Evolutionary conservation across 92 coral and sea anemone genomes (phyloP).

Genomic region (Palythoa grandis): DNA sequence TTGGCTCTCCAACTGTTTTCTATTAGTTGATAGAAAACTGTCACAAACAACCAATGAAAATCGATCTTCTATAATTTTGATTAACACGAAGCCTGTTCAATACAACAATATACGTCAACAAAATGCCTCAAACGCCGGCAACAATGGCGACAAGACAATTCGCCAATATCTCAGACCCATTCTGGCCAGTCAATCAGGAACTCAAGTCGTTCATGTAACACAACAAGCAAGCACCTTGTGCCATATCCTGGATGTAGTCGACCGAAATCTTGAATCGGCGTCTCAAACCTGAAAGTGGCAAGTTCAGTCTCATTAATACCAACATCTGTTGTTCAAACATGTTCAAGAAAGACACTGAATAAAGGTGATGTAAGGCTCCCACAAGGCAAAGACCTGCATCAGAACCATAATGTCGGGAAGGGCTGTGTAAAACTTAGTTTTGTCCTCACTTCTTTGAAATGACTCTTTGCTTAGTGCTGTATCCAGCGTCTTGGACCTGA

Average conservation of each 20-base stretch:
- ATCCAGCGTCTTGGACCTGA: too few relatives aligned
- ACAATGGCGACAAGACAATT: too few relatives aligned
- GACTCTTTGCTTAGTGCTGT: too few relatives aligned
- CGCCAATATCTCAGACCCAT: neutral
- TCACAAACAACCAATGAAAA: too few relatives aligned
- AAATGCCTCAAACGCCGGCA: neutral
- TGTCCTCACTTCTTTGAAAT: too few relatives aligned
- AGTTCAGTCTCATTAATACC: neutral
- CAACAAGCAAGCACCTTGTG: neutral
- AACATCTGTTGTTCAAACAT: neutral
- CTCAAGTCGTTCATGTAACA: neutral
- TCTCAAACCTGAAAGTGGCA: neutral
- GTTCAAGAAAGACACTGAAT: neutral
- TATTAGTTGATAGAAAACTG: too few relatives aligned
- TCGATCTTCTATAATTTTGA: neutral
- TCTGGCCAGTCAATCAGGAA: neutral
- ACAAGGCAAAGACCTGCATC: too few relatives aligned
- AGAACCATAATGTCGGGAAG: too few relatives aligned
- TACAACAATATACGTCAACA: neutral
- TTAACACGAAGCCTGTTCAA: neutral
- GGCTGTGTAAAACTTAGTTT: too few relatives aligned
- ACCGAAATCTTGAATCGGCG: neutral
- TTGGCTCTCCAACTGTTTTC: too few relatives aligned
- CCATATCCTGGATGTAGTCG: neutral
- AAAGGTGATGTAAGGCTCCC: neutral